These are phyloP conservation scores for Criorhina ranunculi DNA, from an alignment of 2,888 invertebrate species.

Conservation along the genomic window DNA sequence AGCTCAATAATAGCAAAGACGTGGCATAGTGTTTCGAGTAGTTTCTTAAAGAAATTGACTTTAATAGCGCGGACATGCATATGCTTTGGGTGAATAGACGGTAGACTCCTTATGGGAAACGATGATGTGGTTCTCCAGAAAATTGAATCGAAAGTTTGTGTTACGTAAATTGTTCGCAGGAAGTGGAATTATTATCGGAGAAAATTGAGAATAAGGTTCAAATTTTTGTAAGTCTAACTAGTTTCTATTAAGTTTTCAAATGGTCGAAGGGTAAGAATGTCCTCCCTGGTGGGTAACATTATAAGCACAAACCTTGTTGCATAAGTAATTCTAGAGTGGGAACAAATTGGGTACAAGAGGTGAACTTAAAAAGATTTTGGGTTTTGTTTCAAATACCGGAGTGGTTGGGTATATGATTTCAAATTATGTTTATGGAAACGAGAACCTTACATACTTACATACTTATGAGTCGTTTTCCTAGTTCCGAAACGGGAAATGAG, in stretches of 20 bases:
- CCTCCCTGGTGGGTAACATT: no score
- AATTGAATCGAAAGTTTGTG: constrained; percentile 60
- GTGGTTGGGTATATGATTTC: background rate
- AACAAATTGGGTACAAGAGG: background rate
- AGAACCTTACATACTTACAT: background rate
- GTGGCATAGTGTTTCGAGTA: constrained; percentile 41
- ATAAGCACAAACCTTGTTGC: background rate
- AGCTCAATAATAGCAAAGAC: constrained; percentile 65
- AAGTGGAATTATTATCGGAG: background rate
- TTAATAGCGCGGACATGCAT: constrained; percentile 42
- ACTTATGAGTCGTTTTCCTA: no score
- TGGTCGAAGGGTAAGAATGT: no score
- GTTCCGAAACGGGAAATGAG: no score
- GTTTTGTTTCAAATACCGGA: background rate
- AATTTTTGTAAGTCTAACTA: constrained; percentile 10
- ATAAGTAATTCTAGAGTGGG: background rate
- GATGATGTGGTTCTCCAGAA: constrained; percentile 28
- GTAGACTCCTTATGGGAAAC: constrained; percentile 2
- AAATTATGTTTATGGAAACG: no score
- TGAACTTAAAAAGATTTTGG: background rate
- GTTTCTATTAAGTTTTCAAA: constrained; percentile 12
- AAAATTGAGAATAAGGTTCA: background rate
- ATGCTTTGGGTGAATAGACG: background rate
- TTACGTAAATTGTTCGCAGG: constrained; percentile 19
- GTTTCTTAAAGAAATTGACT: constrained; percentile 59